Evolutionary conservation across 2,113 vertebrate genomes (phyloP), one percentile per base, ranked within the genome.

Genomic region (Neodontobutis hainanensis): DNA sequence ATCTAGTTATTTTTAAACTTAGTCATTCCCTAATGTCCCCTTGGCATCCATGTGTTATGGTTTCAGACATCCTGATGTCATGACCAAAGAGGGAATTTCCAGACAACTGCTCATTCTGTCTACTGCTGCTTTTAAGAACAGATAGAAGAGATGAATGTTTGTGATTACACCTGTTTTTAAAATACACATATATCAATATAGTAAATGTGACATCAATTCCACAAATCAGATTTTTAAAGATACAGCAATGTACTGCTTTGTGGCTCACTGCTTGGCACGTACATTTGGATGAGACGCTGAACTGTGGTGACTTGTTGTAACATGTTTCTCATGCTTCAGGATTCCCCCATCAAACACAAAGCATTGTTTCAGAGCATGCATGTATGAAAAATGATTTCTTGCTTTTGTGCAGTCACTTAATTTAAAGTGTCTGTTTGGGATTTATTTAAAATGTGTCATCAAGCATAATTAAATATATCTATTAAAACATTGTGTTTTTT

Each of bases 71-170:
- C 50, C 64, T 78, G 62, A 78, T 75, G 62, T 75, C 69, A 73
- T 61, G 79, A 43, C 62, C 74, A 27, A 59, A 36, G 15, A 14
- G 83, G 86, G 81, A 56, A 57, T 80, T 88, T 85, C 83, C 83
- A 84, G 70, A 78, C 74, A 80, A 73, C 81, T 78, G 81, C 70
- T 82, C 48, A 58, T 12, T 43, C 34, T 63, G 68, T 62, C 44
- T 66, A 44, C 65, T 69, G 42, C 10, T 61, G 45, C 52, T 66
- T 35, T 66, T 47, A 11, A 15, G 40, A 45, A 61, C 46, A 56
- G 46, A 50, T 43, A 48, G 47, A 34, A 68, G 5, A 50, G 50
- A 15, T 51, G 19, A 56, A 42, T 73, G 14, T 49, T 51, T 63
- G 55, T 73, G 49, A 80, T 64, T 68, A 15, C 5, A 4, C 38